Conservation (phyloP, 2,888 invertebrate genomes). For the Germaria angustata region DNA sequence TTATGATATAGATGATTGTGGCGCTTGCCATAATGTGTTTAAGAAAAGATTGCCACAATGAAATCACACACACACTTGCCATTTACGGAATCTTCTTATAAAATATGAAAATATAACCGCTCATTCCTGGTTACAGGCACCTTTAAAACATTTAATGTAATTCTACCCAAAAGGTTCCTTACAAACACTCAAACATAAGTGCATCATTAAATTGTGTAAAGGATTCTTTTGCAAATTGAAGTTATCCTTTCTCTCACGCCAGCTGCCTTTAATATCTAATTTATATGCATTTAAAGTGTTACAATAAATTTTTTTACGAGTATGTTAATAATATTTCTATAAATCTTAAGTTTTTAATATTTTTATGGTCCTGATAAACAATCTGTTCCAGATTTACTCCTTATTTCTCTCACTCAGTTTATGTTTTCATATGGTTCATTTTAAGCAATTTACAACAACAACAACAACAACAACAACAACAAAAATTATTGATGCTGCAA, state of each 20-base stretch:
- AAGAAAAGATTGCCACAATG: neutral
- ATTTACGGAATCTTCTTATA: neutral
- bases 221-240: constrained; percentile 19
- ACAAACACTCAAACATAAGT: neutral
- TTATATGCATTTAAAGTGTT: constrained; percentile 58
- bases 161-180: constrained; percentile 22
- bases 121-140: constrained; percentile 23
- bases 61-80: neutral
- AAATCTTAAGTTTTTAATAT: constrained; percentile 53
- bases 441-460: constrained; percentile 33
- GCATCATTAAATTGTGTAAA: constrained; percentile 31
- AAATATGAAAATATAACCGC: constrained; percentile 27
- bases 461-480: neutral
- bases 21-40: neutral
- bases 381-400: constrained; percentile 45
- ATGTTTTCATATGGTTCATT: constrained; percentile 39
- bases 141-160: constrained; percentile 38
- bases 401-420: neutral
- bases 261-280: constrained; percentile 53
- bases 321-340: constrained; percentile 58
- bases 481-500: constrained; percentile 30
- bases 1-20: neutral
- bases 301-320: constrained; percentile 31
- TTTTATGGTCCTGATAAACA: constrained; percentile 44
- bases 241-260: constrained; percentile 20